These are phyloP conservation scores for Agapornis canus DNA, from an alignment of 2,797 vertebrate genomes.

Conservation along the genomic window DNA sequence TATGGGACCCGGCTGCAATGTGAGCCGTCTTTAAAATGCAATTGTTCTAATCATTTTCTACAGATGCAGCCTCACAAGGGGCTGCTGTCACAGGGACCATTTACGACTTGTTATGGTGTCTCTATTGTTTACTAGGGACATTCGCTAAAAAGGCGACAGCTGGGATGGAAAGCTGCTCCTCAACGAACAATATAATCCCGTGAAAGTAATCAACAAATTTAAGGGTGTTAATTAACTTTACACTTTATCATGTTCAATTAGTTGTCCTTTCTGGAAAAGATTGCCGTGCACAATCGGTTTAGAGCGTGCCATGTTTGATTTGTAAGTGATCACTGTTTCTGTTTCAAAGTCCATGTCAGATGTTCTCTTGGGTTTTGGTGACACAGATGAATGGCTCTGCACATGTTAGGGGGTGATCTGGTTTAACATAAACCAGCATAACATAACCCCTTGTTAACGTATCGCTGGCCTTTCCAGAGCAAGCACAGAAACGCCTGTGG, in stretches of 20 bases:
- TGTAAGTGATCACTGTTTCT: slow-evolving; percentile 87
- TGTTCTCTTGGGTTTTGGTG: slow-evolving; percentile 85
- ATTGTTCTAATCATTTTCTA: slow-evolving; percentile 98
- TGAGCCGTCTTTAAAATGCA: slow-evolving; percentile 93
- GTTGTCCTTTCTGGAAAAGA: slow-evolving; percentile 87
- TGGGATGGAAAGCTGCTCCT: slow-evolving; percentile 90
- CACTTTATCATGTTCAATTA: slow-evolving; percentile 99
- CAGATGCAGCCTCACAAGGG: slow-evolving; percentile 91
- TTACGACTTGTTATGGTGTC: slow-evolving; percentile 88
- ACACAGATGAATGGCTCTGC: slow-evolving; percentile 86
- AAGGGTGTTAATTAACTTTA: slow-evolving; percentile 99
- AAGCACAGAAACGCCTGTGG: not conserved
- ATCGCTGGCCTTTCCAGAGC: slow-evolving; percentile 63
- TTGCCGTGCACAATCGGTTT: slow-evolving; percentile 94
- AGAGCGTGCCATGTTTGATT: slow-evolving; percentile 93
- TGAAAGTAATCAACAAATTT: slow-evolving; percentile 96
- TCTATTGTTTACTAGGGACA: slow-evolving; percentile 84
- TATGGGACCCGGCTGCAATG: slow-evolving; percentile 85
- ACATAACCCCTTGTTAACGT: slow-evolving; percentile 81
- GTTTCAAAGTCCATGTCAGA: slow-evolving; percentile 81
- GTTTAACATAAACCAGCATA: slow-evolving; percentile 83
- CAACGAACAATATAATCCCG: slow-evolving; percentile 88
- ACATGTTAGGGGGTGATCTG: slow-evolving; percentile 84
- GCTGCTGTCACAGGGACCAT: slow-evolving; percentile 89
- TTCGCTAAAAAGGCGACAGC: slow-evolving; percentile 88